Evolutionary conservation across 2,888 invertebrate genomes (phyloP).

Genomic region (Agrilus cyanescens): DNA sequence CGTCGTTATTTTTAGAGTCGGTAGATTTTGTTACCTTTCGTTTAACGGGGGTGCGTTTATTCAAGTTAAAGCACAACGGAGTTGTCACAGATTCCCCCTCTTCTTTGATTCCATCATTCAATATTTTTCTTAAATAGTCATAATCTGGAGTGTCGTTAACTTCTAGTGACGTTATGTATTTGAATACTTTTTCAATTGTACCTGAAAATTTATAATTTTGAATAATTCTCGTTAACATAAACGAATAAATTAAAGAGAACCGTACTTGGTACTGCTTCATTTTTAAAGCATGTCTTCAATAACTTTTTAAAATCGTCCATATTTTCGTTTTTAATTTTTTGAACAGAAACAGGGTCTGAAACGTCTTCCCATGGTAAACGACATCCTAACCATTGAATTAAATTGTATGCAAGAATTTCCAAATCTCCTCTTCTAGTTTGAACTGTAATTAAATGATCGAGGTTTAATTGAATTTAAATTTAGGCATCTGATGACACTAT

Average conservation of each 20-base stretch:
- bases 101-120: slow-evolving; percentile 51
- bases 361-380: slow-evolving; percentile 74
- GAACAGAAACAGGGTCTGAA: slow-evolving; percentile 47
- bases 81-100: slow-evolving; percentile 44
- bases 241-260: slow-evolving; percentile 10
- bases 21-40: slow-evolving; percentile 12
- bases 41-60: slow-evolving; percentile 12
- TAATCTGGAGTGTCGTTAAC: slow-evolving; percentile 67
- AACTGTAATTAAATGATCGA: slow-evolving; percentile 37
- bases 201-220: slow-evolving; percentile 35
- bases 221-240: background rate
- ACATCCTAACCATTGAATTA: slow-evolving; percentile 82
- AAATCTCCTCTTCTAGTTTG: slow-evolving; percentile 84
- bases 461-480: slow-evolving; percentile 27
- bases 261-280: slow-evolving; percentile 33
- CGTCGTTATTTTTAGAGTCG: slow-evolving; percentile 6
- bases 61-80: slow-evolving; percentile 45
- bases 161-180: slow-evolving; percentile 53
- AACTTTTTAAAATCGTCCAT: slow-evolving; percentile 44
- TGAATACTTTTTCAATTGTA: slow-evolving; percentile 51
- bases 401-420: slow-evolving; percentile 87
- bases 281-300: slow-evolving; percentile 34
- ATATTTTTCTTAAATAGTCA: slow-evolving; percentile 52
- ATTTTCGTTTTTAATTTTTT: slow-evolving; percentile 55
- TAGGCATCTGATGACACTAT: background rate